phyloP scores from a whole-genome alignment of 2,797 vertebrate genomes.

The Gymnoscopelus microlampas region DNA sequence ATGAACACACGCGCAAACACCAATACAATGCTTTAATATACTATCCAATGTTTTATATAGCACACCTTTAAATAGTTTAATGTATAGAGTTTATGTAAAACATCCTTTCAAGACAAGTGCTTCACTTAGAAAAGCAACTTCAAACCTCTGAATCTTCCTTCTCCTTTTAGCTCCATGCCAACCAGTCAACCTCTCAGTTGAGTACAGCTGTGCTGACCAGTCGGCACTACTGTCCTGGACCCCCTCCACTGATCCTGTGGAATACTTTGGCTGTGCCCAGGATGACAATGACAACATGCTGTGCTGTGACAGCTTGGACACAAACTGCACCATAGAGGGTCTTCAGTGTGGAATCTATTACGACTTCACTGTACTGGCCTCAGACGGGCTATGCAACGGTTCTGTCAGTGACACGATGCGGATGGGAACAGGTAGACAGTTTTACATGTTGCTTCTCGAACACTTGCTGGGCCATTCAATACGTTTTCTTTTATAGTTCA shows the following conservation, averaged over 20 bases:
- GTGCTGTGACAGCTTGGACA: slow-evolving; percentile 62
- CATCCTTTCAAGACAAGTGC: neutral
- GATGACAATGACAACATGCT: slow-evolving; percentile 52
- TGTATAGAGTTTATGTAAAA: neutral
- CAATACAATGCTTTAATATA: too few species aligned
- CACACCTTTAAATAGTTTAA: neutral
- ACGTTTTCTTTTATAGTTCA: neutral
- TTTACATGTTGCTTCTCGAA: neutral
- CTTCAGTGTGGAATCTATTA: slow-evolving; percentile 76
- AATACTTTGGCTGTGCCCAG: slow-evolving; percentile 72
- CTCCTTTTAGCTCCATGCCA: slow-evolving; percentile 74
- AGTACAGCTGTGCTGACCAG: slow-evolving; percentile 64
- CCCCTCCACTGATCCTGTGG: slow-evolving; percentile 38
- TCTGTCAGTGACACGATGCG: slow-evolving; percentile 64
- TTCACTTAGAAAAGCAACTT: neutral
- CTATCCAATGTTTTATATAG: neutral
- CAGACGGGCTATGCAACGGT: slow-evolving; percentile 78
- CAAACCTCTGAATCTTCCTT: neutral
- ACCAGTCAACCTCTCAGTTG: slow-evolving; percentile 64
- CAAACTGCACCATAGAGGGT: slow-evolving; percentile 67
- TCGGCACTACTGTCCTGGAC: slow-evolving; percentile 78
- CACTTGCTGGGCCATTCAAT: neutral
- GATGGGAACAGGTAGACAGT: slow-evolving; percentile 73
- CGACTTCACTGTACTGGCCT: slow-evolving; percentile 80
- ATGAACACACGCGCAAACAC: neutral